phyloP scores from a whole-genome alignment of 1,140 invertebrate genomes.

The Dryas iulia region DNA sequence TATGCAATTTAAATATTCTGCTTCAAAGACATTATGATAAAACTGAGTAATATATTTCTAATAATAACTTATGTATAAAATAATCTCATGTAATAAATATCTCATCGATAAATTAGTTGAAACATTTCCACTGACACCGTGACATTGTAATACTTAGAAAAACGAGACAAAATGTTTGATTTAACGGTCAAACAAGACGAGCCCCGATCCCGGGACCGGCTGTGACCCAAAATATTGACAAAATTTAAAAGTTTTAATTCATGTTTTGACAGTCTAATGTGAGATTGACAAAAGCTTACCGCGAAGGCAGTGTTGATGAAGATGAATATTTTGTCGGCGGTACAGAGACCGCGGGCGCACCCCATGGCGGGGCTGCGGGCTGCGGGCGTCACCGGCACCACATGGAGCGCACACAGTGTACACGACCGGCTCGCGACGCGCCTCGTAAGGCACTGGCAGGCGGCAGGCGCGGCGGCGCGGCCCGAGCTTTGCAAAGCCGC shows the following conservation, averaged over 20 bases:
- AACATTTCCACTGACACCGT: background rate
- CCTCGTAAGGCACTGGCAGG: constrained; percentile 57
- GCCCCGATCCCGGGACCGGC: background rate
- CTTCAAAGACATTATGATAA: background rate
- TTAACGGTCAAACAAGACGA: background rate
- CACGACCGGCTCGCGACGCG: constrained; percentile 29
- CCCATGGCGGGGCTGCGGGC: constrained; percentile 43
- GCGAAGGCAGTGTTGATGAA: constrained; percentile 75
- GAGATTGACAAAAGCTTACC: constrained; percentile 56
- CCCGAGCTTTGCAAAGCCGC: constrained; percentile 39
- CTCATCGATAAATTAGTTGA: background rate
- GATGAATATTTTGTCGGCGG: constrained; percentile 68
- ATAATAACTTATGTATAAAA: background rate
- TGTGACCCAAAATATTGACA: background rate
- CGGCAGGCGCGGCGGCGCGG: constrained; percentile 16
- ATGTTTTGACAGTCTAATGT: constrained; percentile 26
- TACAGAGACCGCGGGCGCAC: constrained; percentile 59
- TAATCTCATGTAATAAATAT: background rate
- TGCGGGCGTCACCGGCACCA: constrained; percentile 26
- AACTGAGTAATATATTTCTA: background rate
- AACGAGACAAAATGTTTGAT: background rate
- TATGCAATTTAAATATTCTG: background rate
- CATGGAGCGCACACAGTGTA: constrained; percentile 23
- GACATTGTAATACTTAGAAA: background rate
- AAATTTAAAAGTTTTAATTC: constrained; percentile 24